Evolutionary conservation across 2,888 invertebrate species (phyloP).

Genomic region (Drosophila niveifrons): DNA sequence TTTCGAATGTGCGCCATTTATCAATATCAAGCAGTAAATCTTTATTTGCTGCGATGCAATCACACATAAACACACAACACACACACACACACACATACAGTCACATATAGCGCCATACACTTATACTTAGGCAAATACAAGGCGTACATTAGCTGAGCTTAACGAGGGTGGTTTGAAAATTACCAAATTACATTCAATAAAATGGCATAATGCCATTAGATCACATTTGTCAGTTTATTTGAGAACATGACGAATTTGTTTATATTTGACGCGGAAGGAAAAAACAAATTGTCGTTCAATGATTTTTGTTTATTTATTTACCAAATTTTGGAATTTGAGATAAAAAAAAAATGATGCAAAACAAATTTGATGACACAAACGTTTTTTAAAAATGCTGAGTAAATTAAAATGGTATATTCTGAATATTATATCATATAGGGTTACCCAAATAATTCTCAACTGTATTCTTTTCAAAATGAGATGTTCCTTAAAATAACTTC

Average conservation of each 20-base stretch:
- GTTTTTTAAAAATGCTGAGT: background rate
- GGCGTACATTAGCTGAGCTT: background rate
- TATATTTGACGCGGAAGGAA: background rate
- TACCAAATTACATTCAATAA: background rate
- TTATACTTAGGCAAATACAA: constrained; percentile 17
- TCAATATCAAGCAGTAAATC: constrained; percentile 53
- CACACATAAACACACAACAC: constrained; percentile 9
- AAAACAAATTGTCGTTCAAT: background rate
- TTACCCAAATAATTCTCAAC: too few species aligned
- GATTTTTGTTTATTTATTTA: background rate
- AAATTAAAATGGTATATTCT: too few species aligned
- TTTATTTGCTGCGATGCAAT: constrained; percentile 34
- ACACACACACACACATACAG: background rate
- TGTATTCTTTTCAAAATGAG: too few species aligned
- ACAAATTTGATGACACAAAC: background rate
- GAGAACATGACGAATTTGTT: background rate
- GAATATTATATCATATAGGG: too few species aligned
- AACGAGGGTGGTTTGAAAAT: constrained; percentile 15
- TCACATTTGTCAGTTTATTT: background rate
- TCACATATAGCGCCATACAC: constrained; percentile 7
- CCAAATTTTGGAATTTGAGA: background rate
- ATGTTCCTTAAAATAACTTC: too few species aligned
- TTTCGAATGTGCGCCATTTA: constrained; percentile 41
- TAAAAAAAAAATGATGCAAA: background rate
- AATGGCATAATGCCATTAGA: background rate